A percentile compares a stretch with the other conserved stretches of the same genome.
phyloP scores from a whole-genome alignment of 2,113 vertebrate species.

The Tricholaema leucomelas region DNA sequence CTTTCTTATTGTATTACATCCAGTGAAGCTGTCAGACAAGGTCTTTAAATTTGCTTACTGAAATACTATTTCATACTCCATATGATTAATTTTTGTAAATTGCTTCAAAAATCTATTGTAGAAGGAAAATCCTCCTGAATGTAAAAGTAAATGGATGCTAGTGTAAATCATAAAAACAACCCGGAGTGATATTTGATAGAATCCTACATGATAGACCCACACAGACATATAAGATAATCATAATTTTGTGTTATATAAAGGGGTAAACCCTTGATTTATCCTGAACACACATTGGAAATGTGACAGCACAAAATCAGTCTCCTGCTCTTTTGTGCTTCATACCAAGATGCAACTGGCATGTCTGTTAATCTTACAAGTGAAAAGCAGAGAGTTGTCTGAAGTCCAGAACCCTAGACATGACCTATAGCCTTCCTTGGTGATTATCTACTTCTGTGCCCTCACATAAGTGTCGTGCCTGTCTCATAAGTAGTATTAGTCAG shows the following conservation, averaged over 20 bases:
- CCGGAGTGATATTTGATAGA: neutral
- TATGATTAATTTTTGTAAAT: neutral
- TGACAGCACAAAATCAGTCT: neutral
- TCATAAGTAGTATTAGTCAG: neutral
- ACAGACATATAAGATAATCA: neutral
- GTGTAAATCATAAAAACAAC: neutral
- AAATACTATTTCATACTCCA: neutral
- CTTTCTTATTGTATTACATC: neutral
- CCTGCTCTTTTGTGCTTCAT: neutral
- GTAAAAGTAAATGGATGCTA: neutral
- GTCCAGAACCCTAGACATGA: neutral
- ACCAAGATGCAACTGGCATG: neutral
- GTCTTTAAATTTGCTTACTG: neutral
- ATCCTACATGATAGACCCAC: neutral
- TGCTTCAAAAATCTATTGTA: neutral
- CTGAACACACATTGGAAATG: neutral
- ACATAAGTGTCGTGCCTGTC: neutral
- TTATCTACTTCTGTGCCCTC: neutral
- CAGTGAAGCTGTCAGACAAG: neutral
- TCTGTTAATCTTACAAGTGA: neutral
- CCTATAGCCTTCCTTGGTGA: neutral
- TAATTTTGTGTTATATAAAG: neutral
- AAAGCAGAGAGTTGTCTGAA: neutral
- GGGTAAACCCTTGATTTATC: neutral
- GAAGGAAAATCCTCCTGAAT: neutral